Conservation (phyloP, 1,140 invertebrate species). For the Drosophila auraria region DNA sequence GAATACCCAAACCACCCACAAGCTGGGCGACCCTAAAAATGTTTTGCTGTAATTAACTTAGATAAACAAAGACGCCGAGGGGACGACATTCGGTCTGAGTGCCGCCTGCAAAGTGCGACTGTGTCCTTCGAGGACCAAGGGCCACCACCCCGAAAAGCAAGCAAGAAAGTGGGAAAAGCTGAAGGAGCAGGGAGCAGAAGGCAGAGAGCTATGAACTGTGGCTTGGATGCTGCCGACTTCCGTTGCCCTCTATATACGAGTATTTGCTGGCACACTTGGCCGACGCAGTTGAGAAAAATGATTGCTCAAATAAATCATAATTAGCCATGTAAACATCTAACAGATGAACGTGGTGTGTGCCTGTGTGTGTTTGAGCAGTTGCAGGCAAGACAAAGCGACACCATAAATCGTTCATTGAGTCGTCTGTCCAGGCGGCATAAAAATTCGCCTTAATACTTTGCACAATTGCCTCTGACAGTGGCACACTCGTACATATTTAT, state of each 20-base stretch:
- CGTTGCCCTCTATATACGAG: slow-evolving; percentile 13
- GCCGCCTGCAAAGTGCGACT: slow-evolving; percentile 29
- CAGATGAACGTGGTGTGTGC: slow-evolving; percentile 21
- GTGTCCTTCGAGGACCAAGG: slow-evolving; percentile 34
- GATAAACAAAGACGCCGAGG: slow-evolving; percentile 71
- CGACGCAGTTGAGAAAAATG: slow-evolving; percentile 62
- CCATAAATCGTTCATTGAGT: slow-evolving; percentile 61
- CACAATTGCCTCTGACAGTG: slow-evolving; percentile 27
- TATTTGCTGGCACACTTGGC: slow-evolving; percentile 29
- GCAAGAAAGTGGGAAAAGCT: not conserved
- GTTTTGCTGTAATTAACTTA: slow-evolving; percentile 83
- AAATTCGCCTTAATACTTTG: slow-evolving; percentile 16
- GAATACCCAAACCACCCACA: slow-evolving; percentile 49
- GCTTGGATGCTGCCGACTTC: slow-evolving; percentile 11
- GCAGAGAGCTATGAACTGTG: not conserved
- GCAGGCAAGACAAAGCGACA: slow-evolving; percentile 40
- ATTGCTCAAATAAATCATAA: slow-evolving; percentile 79
- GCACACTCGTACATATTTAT: slow-evolving; percentile 35
- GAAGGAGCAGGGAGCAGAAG: not conserved
- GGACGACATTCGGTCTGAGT: slow-evolving; percentile 51
- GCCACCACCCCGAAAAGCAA: slow-evolving; percentile 5
- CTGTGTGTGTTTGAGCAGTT: slow-evolving; percentile 3
- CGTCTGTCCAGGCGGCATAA: slow-evolving; percentile 13
- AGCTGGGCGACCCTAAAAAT: slow-evolving; percentile 68
- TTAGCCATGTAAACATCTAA: slow-evolving; percentile 75